phyloP scores from a whole-genome alignment of 2,888 invertebrate species.

The Scaeva pyrastri region DNA sequence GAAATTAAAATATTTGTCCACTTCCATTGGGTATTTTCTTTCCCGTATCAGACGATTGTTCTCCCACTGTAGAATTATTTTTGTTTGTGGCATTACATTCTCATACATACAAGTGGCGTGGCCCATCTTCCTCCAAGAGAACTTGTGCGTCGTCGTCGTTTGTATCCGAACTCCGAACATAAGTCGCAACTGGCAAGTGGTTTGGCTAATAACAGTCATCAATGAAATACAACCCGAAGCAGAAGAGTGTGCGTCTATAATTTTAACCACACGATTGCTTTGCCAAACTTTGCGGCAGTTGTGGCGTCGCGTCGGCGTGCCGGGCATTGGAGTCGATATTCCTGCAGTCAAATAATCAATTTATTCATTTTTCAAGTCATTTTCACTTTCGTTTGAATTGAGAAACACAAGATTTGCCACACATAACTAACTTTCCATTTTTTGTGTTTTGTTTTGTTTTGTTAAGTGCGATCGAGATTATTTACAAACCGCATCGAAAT shows the following conservation, averaged over 20 bases:
- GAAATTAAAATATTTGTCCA: too few species aligned
- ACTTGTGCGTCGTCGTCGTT: background rate
- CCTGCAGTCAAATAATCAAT: slow-evolving; percentile 48
- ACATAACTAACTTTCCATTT: slow-evolving; percentile 34
- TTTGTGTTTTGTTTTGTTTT: too few species aligned
- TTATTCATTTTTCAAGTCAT: slow-evolving; percentile 45
- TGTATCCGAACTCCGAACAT: background rate
- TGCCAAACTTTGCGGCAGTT: slow-evolving; percentile 11
- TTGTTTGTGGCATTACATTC: background rate
- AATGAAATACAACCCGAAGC: slow-evolving; percentile 26
- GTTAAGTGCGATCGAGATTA: background rate
- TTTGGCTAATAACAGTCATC: slow-evolving; percentile 48
- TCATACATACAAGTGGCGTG: background rate
- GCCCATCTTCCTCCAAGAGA: background rate
- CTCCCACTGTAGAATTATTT: background rate
- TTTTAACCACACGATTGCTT: slow-evolving; percentile 34
- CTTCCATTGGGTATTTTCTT: too few species aligned
- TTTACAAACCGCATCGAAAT: background rate
- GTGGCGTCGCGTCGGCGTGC: background rate
- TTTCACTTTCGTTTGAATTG: slow-evolving; percentile 62
- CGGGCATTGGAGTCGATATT: slow-evolving; percentile 59
- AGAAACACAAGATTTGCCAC: slow-evolving; percentile 10
- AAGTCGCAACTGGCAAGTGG: slow-evolving; percentile 24
- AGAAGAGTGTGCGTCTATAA: slow-evolving; percentile 22
- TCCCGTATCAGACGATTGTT: background rate